Evolutionary conservation across 2,888 invertebrate genomes (phyloP).

Genomic region (Andricus curvator): DNA sequence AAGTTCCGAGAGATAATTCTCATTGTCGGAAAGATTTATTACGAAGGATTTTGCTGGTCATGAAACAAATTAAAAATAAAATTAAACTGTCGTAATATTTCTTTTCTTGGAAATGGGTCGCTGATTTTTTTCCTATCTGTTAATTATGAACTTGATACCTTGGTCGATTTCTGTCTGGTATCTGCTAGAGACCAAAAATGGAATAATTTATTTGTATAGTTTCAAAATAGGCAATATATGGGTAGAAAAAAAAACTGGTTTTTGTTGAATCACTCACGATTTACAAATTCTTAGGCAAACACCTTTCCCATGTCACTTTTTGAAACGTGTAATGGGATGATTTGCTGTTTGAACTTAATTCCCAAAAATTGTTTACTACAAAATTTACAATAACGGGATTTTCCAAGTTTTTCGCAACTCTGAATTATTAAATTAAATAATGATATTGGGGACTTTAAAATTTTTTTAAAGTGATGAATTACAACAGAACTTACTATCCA

Average conservation of each 20-base stretch:
- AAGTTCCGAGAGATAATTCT: not conserved
- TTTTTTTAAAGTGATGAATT: too few relatives aligned
- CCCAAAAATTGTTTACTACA: too few relatives aligned
- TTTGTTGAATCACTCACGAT: conserved; percentile 9
- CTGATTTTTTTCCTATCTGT: not conserved
- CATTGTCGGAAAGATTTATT: not conserved
- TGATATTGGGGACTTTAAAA: too few relatives aligned
- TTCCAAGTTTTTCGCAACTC: too few relatives aligned
- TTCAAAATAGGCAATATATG: not conserved
- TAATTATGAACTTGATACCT: not conserved
- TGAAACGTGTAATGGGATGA: too few relatives aligned
- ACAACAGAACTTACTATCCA: too few relatives aligned
- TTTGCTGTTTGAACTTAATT: too few relatives aligned
- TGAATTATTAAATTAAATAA: too few relatives aligned
- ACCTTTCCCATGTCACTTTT: not conserved
- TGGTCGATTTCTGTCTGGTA: not conserved
- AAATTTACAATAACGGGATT: too few relatives aligned
- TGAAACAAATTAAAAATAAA: too few relatives aligned
- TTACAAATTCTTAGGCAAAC: not conserved
- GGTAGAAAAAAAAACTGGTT: conserved; percentile 2
- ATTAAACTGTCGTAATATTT: not conserved
- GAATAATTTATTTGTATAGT: not conserved
- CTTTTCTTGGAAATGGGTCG: not conserved
- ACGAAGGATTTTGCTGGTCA: not conserved
- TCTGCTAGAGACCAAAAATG: not conserved